A percentile compares a stretch with the other conserved stretches of the same genome.
Evolutionary conservation across 2,113 vertebrate species (phyloP).

Genomic region (Scomber scombrus): DNA sequence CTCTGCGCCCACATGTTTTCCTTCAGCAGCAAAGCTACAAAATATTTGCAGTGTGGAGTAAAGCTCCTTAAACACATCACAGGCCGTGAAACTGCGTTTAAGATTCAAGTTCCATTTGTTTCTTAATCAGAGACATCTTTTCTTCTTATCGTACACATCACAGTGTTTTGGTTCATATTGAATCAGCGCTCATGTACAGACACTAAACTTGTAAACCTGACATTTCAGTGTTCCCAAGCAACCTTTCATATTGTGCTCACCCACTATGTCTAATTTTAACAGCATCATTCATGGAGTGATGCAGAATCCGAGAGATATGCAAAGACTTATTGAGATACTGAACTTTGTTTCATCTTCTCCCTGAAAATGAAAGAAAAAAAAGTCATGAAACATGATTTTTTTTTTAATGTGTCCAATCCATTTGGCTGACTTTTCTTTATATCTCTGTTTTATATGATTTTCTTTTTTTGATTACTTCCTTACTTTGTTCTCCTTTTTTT

Average conservation of each 20-base stretch:
- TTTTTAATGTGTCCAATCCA: neutral
- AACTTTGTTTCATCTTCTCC: neutral
- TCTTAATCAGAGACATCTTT: conserved; percentile 19
- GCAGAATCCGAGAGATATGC: neutral
- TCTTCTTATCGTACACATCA: conserved; percentile 10
- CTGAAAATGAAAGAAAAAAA: neutral
- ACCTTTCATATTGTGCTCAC: neutral
- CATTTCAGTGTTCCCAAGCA: conserved; percentile 33
- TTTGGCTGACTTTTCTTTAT: neutral
- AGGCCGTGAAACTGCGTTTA: conserved; percentile 5
- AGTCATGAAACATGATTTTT: neutral
- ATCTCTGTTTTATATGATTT: neutral
- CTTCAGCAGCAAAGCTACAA: conserved; percentile 3
- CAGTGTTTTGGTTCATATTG: conserved; percentile 22
- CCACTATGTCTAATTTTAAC: conserved; percentile 26
- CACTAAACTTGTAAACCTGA: neutral
- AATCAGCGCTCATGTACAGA: neutral
- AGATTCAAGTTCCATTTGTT: conserved; percentile 18
- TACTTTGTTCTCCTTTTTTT: neutral
- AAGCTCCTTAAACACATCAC: conserved; percentile 22
- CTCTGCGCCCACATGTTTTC: conserved; percentile 17
- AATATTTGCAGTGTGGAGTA: conserved; percentile 18
- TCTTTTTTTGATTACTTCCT: neutral
- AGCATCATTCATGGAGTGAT: conserved; percentile 11
- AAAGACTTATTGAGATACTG: neutral